Base-by-base conservation (phyloP, 2,797 vertebrate species). In the Urophycis tenuis region DNA sequence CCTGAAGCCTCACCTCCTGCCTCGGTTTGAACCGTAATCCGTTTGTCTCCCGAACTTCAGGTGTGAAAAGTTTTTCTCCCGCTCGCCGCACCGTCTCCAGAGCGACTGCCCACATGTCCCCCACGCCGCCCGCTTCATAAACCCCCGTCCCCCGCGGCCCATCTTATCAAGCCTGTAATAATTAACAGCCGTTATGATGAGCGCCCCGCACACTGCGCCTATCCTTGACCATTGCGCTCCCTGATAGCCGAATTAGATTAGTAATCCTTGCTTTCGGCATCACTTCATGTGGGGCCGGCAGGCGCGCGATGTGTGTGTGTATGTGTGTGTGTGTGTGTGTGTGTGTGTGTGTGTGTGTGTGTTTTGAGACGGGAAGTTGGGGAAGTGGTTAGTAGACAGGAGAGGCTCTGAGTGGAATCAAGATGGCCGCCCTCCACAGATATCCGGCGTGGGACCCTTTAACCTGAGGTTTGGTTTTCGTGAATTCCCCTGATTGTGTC, bases 201-300 rank as follows among this genome's bases (percentile, higher is more conserved):
- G 91, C 91, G 92, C 91, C 95, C 94, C 91, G 85, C 91, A 88
- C 91, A 83, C 90, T 83, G 64, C 91, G 72, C 91, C 89, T 95
- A 95, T 94, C 95, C 95, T 95, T 97, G 95, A 97, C 94, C 95
- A 93, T 95, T 98, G 96, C 91, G 91, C 92, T 82, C 10, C 74
- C 80, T 85, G 88, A 90, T 93, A 93, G 89, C 88, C 76, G 25
- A 25, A 75, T 69, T 85, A 81, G 83, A 82, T 78, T 15, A n/a
- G 3, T 34, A 74, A 73, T 17, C 41, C 75, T 77, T 77, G 49
- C 77, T 83, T 88, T 67, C 19, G 17, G 15, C 36, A 11, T 2
- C 12, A 11, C 14, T 39, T 39, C 12, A 53, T 53, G 5, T 22
- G 11, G 34, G 34, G 34, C 1, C 9, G 7, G 39, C n/a, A n/a